Percentiles rank a stretch among this genome's conserved stretches.
Conservation (phyloP, 1,140 invertebrate species). For the Manduca sexta region DNA sequence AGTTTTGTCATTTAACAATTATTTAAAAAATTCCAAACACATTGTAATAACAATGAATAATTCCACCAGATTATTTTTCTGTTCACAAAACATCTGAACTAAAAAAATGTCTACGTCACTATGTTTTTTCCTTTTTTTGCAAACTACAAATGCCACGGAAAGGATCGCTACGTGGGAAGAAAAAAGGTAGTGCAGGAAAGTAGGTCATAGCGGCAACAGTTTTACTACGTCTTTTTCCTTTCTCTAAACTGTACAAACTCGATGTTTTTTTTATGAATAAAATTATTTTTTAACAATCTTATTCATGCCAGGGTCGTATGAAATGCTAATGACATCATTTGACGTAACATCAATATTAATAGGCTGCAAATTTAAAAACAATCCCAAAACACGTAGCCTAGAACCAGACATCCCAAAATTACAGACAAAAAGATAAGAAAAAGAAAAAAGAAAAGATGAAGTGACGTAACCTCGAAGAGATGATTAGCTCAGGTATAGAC, state of each 20-base stretch:
- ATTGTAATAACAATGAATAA: no score
- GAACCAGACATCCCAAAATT: neutral
- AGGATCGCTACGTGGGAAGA: conserved; percentile 8
- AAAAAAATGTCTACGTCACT: neutral
- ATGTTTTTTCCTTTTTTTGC: neutral
- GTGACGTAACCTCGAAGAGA: no score
- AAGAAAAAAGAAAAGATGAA: neutral
- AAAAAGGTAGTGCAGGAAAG: conserved; percentile 29
- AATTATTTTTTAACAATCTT: conserved; percentile 25
- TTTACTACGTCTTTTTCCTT: conserved; percentile 26
- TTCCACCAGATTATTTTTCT: no score
- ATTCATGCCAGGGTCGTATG: conserved; percentile 45
- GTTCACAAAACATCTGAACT: neutral
- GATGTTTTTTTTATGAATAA: conserved; percentile 33
- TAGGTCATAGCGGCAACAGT: conserved; percentile 54
- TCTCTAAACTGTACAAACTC: conserved; percentile 66
- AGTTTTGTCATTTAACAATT: no score
- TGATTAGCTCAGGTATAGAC: no score
- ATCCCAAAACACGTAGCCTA: neutral
- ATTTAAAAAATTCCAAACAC: no score
- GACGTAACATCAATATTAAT: neutral
- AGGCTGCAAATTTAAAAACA: neutral
- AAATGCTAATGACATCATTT: conserved; percentile 48
- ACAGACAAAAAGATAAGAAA: neutral
- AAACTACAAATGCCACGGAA: neutral